Percentiles rank a stretch among this genome's conserved stretches.
Conservation (phyloP, 2,888 invertebrate genomes). For the Brenthis ino region DNA sequence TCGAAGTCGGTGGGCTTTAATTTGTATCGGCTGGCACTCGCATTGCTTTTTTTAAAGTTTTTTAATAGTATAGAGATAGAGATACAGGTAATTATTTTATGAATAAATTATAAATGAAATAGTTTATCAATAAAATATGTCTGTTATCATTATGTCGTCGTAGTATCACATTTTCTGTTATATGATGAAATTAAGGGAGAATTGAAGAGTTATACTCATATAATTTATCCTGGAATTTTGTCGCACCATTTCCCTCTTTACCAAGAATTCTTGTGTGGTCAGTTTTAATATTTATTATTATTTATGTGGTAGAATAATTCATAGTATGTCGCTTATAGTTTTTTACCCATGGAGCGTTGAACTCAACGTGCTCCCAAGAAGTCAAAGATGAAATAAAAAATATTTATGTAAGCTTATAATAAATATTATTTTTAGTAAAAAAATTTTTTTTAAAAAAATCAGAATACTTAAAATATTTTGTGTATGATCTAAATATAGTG, state of each 20-base stretch:
- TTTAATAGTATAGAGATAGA: too few relatives aligned
- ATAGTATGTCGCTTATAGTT: constrained; percentile 37
- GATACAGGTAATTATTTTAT: too few relatives aligned
- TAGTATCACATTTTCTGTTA: background rate
- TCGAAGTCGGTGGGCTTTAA: too few relatives aligned
- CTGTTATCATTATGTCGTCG: too few relatives aligned
- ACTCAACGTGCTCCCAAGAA: constrained; percentile 34
- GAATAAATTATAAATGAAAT: too few relatives aligned
- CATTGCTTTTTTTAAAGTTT: too few relatives aligned
- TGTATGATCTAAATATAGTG: too few relatives aligned
- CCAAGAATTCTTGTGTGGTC: constrained; percentile 40
- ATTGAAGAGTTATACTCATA: background rate
- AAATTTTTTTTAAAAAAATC: background rate
- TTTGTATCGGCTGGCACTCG: too few relatives aligned
- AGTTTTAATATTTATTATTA: constrained; percentile 39
- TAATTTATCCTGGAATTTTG: constrained; percentile 21
- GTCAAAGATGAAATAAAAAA: constrained; percentile 24
- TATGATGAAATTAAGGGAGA: constrained; percentile 5
- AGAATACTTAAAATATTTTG: too few relatives aligned
- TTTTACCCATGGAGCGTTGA: constrained; percentile 36
- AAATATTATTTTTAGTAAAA: constrained; percentile 4
- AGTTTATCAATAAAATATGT: too few relatives aligned
- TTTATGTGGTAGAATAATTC: constrained; percentile 41
- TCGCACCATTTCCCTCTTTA: constrained; percentile 26
- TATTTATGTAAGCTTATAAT: background rate